Base-by-base conservation (phyloP, 1,140 invertebrate genomes). In the Maconellicoccus hirsutus region DNA sequence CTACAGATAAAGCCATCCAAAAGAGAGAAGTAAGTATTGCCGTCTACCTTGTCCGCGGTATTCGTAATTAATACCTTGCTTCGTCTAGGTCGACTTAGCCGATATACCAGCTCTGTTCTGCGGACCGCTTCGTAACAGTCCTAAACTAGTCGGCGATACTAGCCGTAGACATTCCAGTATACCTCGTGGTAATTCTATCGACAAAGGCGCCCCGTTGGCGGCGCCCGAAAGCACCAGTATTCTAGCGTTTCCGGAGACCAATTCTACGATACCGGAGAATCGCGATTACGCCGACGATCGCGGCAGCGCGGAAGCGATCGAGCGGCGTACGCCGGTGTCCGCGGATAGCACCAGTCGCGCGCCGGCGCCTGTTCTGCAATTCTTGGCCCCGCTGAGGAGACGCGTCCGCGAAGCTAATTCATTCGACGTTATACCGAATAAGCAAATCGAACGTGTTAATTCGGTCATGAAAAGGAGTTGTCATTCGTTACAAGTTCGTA, bases 1-100 rank as follows among this genome's bases (percentile, higher is more conserved):
- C 90, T 4, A 91, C 86, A 0, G 89, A 91, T 52, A 85, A 86
- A 74, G 89, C 91, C 6, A 87, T 95, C 76, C 86, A 94, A 78
- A 85, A 88, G 82, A 83, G 92, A 81, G 87, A 89, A 77, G 84
- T 83, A 73, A 71, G 74, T 73, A 22, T 72, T 22, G 4, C 1
- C 23, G 23, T 69, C 10, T 33, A 3, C 16, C n/a, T 0, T 33
- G n/a, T 69, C 12, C 29, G 3, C 12, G 29, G 3, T 33, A 8
- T 52, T 16, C 16, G 2, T 16, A 52, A 52, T 52, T 14, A 3
- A 8, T 52, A 3, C 3, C 10, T 52, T 52, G 6, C 10, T 52
- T 52, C 33, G 33, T 38, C 33, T 7, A 83, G 82, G 88, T 94
- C 74, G 87, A 94, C 78, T 83, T 92, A 74, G 88, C 86, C 77